phyloP scores from a whole-genome alignment of 2,888 invertebrate genomes.

The Meteorus colon region DNA sequence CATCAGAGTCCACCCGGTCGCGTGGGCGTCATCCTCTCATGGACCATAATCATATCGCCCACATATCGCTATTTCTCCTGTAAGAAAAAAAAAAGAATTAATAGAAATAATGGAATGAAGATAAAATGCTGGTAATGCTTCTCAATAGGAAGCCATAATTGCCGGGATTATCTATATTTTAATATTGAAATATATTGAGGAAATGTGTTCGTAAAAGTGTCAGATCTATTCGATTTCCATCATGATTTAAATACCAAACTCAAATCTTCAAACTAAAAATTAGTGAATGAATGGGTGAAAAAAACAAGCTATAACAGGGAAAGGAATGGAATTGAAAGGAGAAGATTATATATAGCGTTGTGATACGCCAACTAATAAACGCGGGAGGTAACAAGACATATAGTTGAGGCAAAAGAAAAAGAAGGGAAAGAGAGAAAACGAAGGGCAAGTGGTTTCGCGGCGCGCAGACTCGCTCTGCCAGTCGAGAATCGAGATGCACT shows the following conservation, averaged over 20 bases:
- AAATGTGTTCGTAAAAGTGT: neutral
- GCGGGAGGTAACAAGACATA: conserved; percentile 34
- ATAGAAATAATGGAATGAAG: neutral
- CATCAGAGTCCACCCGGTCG: conserved; percentile 1
- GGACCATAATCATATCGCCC: neutral
- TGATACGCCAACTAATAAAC: conserved; percentile 31
- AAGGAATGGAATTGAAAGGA: conserved; percentile 29
- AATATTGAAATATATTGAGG: neutral
- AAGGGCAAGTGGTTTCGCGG: conserved; percentile 38
- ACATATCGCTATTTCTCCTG: neutral
- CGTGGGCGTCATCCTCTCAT: conserved; percentile 17
- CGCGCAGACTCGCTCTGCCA: conserved; percentile 51
- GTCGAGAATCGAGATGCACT: conserved; percentile 70
- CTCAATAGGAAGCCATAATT: neutral
- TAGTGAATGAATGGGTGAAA: conserved; percentile 30
- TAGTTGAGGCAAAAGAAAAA: neutral
- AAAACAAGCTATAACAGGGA: conserved; percentile 28
- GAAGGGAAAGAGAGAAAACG: conserved; percentile 27
- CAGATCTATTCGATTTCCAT: neutral
- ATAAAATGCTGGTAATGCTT: neutral
- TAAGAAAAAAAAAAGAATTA: neutral
- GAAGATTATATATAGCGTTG: conserved; percentile 21
- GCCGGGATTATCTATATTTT: neutral
- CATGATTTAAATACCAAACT: neutral
- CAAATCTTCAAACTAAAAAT: conserved; percentile 18